A percentile compares a stretch with the other conserved stretches of the same genome.
Evolutionary conservation across 2,888 invertebrate species (phyloP).

Genomic region (Toxonevra muliebris): DNA sequence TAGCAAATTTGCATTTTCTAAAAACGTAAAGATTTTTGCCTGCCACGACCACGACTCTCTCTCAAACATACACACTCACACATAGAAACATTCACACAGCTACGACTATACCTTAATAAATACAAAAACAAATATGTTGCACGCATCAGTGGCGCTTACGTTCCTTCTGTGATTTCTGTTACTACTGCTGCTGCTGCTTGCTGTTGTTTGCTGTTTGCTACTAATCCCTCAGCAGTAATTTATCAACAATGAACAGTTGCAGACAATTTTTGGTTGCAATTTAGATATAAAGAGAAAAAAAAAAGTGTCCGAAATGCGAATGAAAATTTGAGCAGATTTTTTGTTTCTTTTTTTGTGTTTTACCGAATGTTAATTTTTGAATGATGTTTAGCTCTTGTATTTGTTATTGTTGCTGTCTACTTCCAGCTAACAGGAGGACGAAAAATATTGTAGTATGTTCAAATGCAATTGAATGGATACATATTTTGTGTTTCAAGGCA

Average conservation of each 20-base stretch:
- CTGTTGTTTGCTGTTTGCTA: constrained; percentile 30
- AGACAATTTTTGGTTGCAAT: constrained; percentile 44
- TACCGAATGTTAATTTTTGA: constrained; percentile 17
- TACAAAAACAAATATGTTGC: constrained; percentile 19
- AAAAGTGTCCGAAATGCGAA: constrained; percentile 21
- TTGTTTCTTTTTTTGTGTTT: constrained; percentile 2
- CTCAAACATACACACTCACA: not conserved
- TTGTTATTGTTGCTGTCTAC: no score
- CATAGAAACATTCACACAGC: no score
- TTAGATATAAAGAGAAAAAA: not conserved
- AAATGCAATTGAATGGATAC: no score
- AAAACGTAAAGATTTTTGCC: constrained; percentile 34
- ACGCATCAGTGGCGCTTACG: constrained; percentile 19
- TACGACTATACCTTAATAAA: constrained; percentile 21
- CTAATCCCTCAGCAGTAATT: constrained; percentile 59
- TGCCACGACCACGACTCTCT: no score
- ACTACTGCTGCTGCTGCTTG: constrained; percentile 21
- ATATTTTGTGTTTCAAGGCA: no score
- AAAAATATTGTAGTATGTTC: no score
- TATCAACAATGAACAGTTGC: constrained; percentile 61
- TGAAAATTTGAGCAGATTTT: constrained; percentile 6
- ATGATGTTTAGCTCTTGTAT: not conserved
- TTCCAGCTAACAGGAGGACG: no score
- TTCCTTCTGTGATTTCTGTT: constrained; percentile 28
- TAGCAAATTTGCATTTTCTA: constrained; percentile 54